These are phyloP conservation scores for Siphonodentalium dalli DNA, from an alignment of 2,888 invertebrate genomes.

Conservation along the genomic window DNA sequence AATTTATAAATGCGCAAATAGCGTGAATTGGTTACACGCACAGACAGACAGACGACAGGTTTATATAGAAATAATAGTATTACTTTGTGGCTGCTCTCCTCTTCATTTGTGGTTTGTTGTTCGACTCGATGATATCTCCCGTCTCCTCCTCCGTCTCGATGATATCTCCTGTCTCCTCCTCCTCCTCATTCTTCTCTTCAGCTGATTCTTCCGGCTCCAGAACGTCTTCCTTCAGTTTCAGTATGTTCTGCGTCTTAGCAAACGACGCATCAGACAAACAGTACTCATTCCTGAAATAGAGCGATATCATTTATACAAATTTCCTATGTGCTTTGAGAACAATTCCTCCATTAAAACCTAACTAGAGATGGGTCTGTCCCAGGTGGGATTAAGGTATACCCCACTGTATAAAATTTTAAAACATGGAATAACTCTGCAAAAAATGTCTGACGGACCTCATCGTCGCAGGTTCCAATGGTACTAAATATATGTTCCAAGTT, in stretches of 20 bases:
- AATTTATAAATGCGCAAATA: no score
- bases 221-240: slow-evolving; percentile 11
- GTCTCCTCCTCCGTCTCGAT: slow-evolving; percentile 17
- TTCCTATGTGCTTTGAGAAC: no score
- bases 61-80: neutral
- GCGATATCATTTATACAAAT: neutral
- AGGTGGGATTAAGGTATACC: no score
- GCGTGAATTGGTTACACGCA: no score
- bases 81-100: slow-evolving; percentile 10
- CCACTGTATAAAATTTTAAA: no score
- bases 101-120: neutral
- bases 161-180: slow-evolving; percentile 49
- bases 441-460: no score
- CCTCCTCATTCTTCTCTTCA: slow-evolving; percentile 61
- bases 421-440: no score
- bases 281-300: slow-evolving; percentile 55
- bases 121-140: neutral
- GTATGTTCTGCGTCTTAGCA: slow-evolving; percentile 53
- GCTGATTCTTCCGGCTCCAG: slow-evolving; percentile 55
- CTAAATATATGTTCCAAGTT: no score
- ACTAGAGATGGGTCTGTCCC: no score
- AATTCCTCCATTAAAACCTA: neutral
- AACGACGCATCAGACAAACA: slow-evolving; percentile 44
- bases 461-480: no score
- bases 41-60: no score